phyloP scores from a whole-genome alignment of 2,113 vertebrate species.

The Pangasianodon hypophthalmus region DNA sequence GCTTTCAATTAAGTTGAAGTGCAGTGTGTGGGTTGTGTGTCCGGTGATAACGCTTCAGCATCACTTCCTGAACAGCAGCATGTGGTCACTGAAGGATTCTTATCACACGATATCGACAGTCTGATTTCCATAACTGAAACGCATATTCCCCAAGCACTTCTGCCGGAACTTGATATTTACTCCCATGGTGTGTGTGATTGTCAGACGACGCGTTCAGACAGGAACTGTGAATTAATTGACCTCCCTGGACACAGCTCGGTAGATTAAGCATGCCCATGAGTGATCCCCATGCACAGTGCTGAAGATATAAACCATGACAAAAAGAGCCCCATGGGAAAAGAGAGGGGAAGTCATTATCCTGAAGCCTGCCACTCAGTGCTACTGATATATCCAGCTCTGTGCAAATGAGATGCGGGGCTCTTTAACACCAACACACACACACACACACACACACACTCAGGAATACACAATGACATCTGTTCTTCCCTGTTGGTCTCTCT shows the following conservation, averaged over 20 bases:
- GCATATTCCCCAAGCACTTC: background rate
- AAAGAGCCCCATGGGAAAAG: constrained; percentile 31
- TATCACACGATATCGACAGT: constrained; percentile 26
- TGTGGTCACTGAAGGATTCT: constrained; percentile 36
- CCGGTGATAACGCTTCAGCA: background rate
- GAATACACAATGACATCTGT: background rate
- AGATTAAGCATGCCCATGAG: constrained; percentile 28
- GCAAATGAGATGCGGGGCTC: background rate
- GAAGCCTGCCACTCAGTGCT: constrained; percentile 44
- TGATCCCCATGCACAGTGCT: constrained; percentile 5
- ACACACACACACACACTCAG: constrained; percentile 4
- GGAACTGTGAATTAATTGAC: constrained; percentile 3
- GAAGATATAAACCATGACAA: constrained; percentile 37
- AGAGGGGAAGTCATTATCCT: constrained; percentile 34
- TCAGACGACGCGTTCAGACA: constrained; percentile 16
- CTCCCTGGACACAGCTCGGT: constrained; percentile 1
- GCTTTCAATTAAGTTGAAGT: constrained; percentile 42
- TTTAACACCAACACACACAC: background rate
- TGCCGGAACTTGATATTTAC: constrained; percentile 40
- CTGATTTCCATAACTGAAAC: constrained; percentile 36
- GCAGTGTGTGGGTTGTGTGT: background rate
- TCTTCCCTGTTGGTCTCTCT: background rate
- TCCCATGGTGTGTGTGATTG: constrained; percentile 27
- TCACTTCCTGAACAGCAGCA: constrained; percentile 6
- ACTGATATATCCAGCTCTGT: background rate